These are phyloP conservation scores for Capreolus pygargus DNA, from an alignment of 2,113 vertebrate species.

Conservation along the genomic window DNA sequence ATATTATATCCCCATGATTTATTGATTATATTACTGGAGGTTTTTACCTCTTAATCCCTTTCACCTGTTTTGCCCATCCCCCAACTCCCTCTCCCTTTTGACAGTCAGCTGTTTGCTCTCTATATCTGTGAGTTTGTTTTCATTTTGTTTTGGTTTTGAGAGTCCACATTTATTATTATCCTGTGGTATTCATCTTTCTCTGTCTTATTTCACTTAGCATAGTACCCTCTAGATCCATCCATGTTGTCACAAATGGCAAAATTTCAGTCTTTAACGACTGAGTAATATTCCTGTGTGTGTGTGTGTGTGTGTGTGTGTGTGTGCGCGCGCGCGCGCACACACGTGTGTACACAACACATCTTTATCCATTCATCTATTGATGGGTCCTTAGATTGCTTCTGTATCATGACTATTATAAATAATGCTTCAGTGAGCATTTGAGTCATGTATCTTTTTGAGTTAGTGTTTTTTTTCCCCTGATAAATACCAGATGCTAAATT, in stretches of 20 bases:
- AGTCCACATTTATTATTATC: background rate
- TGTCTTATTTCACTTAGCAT: background rate
- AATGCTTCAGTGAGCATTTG: background rate
- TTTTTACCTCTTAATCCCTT: background rate
- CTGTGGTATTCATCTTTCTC: background rate
- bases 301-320: background rate
- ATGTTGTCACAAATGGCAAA: background rate
- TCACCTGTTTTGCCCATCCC: background rate
- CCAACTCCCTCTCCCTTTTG: background rate
- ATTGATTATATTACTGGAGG: background rate
- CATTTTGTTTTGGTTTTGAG: background rate
- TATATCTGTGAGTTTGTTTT: background rate
- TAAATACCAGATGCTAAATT: background rate
- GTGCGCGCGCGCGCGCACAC: rapidly evolving
- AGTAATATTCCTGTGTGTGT: background rate
- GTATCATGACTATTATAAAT: background rate
- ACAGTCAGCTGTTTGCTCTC: background rate
- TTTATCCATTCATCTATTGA: background rate
- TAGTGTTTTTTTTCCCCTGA: background rate
- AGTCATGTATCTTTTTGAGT: background rate
- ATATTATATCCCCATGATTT: background rate
- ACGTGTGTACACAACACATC: background rate
- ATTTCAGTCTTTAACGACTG: background rate
- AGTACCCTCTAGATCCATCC: background rate
- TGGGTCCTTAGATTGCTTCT: background rate